phyloP scores from a whole-genome alignment of 2,888 invertebrate genomes.

The Eurois occulta region DNA sequence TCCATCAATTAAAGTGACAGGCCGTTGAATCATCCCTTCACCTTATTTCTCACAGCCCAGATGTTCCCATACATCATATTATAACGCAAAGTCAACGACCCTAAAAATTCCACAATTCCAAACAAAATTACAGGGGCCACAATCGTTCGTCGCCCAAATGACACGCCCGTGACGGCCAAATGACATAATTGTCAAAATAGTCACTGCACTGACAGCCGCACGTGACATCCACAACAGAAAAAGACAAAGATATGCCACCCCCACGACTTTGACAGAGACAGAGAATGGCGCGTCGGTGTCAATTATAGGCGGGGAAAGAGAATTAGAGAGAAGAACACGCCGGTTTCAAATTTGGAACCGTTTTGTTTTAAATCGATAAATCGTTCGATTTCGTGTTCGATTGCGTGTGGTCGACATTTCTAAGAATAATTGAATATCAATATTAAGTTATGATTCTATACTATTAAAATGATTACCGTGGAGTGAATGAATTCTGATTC shows the following conservation, averaged over 20 bases:
- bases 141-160: slow-evolving; percentile 89
- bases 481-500: slow-evolving; percentile 81
- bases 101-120: slow-evolving; percentile 85
- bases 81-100: slow-evolving; percentile 84
- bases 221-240: slow-evolving; percentile 84
- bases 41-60: slow-evolving; percentile 76
- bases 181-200: slow-evolving; percentile 91
- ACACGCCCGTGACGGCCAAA: slow-evolving; percentile 89
- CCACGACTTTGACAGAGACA: slow-evolving; percentile 71
- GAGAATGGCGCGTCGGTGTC: slow-evolving; percentile 86
- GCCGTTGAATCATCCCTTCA: slow-evolving; percentile 56
- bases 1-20: slow-evolving; percentile 45
- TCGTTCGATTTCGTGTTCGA: slow-evolving; percentile 87
- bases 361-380: slow-evolving; percentile 90
- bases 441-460: slow-evolving; percentile 84
- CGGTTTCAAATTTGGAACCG: slow-evolving; percentile 89
- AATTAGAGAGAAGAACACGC: slow-evolving; percentile 88
- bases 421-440: slow-evolving; percentile 89
- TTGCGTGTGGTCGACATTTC: slow-evolving; percentile 89
- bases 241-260: slow-evolving; percentile 72
- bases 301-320: slow-evolving; percentile 90
- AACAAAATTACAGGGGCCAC: slow-evolving; percentile 88
- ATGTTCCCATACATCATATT: slow-evolving; percentile 87
- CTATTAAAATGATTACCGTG: slow-evolving; percentile 85
- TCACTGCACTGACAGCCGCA: slow-evolving; percentile 88